Evolutionary conservation across 1,140 invertebrate genomes (phyloP).

Genomic region (Lamellibrachia luymesi): DNA sequence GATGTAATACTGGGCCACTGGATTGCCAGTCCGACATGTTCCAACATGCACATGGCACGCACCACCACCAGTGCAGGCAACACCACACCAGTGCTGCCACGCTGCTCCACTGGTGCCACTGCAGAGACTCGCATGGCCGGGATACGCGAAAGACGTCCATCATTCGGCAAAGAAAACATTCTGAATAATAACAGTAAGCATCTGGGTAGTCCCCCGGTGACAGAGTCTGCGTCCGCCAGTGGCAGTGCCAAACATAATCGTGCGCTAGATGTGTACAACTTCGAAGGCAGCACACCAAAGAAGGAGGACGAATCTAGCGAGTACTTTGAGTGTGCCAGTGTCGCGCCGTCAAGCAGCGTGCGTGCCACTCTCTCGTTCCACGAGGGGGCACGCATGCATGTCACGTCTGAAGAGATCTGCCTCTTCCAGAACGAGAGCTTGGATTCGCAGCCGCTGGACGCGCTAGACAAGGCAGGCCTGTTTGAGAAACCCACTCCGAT

Average conservation of each 20-base stretch:
- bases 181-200: constrained; percentile 4
- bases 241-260: background rate
- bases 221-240: background rate
- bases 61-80: constrained; percentile 12
- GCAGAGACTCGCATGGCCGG: background rate
- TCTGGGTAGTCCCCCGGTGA: background rate
- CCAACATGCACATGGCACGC: background rate
- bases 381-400: background rate
- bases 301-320: constrained; percentile 19
- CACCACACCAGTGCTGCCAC: constrained; percentile 10
- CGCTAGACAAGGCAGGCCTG: background rate
- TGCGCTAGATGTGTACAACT: constrained; percentile 24
- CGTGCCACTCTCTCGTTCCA: constrained; percentile 22
- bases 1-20: background rate
- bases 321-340: background rate
- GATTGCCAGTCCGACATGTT: background rate
- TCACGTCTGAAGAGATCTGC: constrained; percentile 8
- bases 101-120: background rate
- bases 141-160: constrained; percentile 11
- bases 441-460: constrained; percentile 5
- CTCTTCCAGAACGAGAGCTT: constrained; percentile 12
- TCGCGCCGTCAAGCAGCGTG: background rate
- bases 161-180: constrained; percentile 19
- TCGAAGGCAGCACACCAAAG: constrained; percentile 22
- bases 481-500: constrained; percentile 18